Base-by-base conservation (phyloP, 2,888 invertebrate genomes). In the Chironomus tentans region DNA sequence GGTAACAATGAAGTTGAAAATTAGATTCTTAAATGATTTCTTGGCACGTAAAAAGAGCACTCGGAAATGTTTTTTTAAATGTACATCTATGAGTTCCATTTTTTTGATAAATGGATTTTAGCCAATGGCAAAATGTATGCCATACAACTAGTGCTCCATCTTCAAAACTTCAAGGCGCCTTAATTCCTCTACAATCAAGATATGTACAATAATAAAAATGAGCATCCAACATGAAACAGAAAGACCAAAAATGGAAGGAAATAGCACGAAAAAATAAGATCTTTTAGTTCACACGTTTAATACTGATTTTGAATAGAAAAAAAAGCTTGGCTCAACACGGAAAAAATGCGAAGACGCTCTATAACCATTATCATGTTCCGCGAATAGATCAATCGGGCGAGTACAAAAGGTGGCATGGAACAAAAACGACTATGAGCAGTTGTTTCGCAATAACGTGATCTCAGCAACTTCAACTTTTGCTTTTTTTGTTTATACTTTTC, bases 261-360 rank as follows among this genome's bases (percentile, higher is more conserved):
- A 56, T 56, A 56, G 56, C 56, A 56, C 56, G 50, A 56, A 56
- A 56, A 56, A 56, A 62, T 10, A 38, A 38, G 10, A 72, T 28
- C 72, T 68, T 65, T 48, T 48, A 68, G 68, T 74, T 74, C 74
- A 74, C 74, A 74, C 74, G 74, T 28, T 72, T 38, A 38, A 61
- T 65, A 24, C 24, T 28, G 38, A 68, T 15, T 74, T 62, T 74
- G 68, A 74, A 74, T 74, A 74, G 68, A 21, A 28, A 28, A 28
- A 28, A 38, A 38, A 15, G 21, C 68, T 13, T 38, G 68, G 28
- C 18, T 10, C 24, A 65, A 65, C 70, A 22, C 47, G 47, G 70
- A 70, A 71, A 46, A 71, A 71, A 71, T 73, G 73, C 62, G 46
- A 65, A 73, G 62, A 62, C 73, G 18, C 73, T 71, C 22, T 48